A percentile compares a stretch with the other conserved stretches of the same genome.
These are phyloP conservation scores for Bicyclus anynana DNA, from an alignment of 1,140 invertebrate genomes.

Conservation along the genomic window DNA sequence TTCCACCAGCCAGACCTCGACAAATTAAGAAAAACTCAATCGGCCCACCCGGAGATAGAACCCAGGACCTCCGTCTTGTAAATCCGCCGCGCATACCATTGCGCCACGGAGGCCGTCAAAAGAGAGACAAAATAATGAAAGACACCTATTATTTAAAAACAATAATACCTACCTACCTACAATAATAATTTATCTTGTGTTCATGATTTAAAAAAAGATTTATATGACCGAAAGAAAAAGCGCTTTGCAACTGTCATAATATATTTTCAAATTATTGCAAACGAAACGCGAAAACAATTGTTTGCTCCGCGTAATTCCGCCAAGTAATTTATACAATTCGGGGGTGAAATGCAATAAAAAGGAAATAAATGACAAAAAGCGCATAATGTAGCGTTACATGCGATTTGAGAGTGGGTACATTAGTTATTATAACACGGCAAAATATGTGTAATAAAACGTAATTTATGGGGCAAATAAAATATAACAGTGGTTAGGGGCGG, in stretches of 20 bases:
- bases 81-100: too few species aligned
- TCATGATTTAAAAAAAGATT: background rate
- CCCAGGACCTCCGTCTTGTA: too few species aligned
- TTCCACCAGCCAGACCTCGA: too few species aligned
- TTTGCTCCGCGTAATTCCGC: conserved; percentile 17
- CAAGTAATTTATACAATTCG: conserved; percentile 34
- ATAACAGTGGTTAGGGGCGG: conserved; percentile 71
- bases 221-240: background rate
- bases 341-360: conserved; percentile 51
- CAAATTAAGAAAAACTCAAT: too few species aligned
- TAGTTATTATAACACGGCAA: conserved; percentile 79
- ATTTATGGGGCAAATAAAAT: conserved; percentile 78
- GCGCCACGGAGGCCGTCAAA: too few species aligned
- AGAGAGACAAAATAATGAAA: too few species aligned
- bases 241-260: background rate
- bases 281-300: conserved; percentile 11
- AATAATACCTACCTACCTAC: background rate
- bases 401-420: conserved; percentile 77
- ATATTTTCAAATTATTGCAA: conserved; percentile 12
- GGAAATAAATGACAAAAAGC: conserved; percentile 61
- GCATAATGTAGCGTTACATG: conserved; percentile 70
- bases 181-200: background rate
- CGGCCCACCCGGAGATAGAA: too few species aligned
- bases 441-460: conserved; percentile 78
- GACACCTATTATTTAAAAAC: background rate